Evolutionary conservation across 2,888 invertebrate genomes (phyloP).

Genomic region (Sialis lutaria): DNA sequence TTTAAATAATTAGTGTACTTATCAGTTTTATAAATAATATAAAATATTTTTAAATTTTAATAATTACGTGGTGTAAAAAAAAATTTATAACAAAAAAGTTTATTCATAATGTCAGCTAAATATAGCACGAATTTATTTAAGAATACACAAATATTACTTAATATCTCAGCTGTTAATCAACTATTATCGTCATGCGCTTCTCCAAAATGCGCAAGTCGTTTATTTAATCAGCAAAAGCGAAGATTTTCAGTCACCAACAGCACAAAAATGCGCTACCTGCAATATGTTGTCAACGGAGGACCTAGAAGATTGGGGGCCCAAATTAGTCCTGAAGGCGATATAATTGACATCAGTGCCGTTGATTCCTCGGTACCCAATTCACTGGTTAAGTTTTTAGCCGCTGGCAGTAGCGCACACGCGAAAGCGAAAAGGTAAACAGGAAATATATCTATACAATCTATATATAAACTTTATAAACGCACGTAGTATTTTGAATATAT

Average conservation of each 20-base stretch:
- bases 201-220: neutral
- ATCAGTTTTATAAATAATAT: too few relatives aligned
- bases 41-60: too few relatives aligned
- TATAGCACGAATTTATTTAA: neutral
- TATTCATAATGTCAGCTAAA: neutral
- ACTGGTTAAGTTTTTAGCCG: conserved; percentile 32
- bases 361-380: conserved; percentile 35
- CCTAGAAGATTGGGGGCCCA: conserved; percentile 46
- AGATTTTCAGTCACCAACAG: conserved; percentile 16
- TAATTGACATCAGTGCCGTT: conserved; percentile 42
- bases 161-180: neutral
- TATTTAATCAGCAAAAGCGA: neutral
- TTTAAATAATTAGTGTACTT: too few relatives aligned
- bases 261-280: conserved; percentile 49
- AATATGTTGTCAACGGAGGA: conserved; percentile 41
- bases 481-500: too few relatives aligned
- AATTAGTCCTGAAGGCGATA: conserved; percentile 37
- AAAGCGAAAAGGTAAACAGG: conserved; percentile 33
- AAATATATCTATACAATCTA: neutral
- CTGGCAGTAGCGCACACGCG: conserved; percentile 27
- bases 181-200: neutral
- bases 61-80: too few relatives aligned
- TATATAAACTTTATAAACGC: too few relatives aligned
- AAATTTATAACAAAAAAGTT: too few relatives aligned
- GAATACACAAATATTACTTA: neutral